phyloP scores from a whole-genome alignment of 2,797 vertebrate species.

The Poecilia gillii region DNA sequence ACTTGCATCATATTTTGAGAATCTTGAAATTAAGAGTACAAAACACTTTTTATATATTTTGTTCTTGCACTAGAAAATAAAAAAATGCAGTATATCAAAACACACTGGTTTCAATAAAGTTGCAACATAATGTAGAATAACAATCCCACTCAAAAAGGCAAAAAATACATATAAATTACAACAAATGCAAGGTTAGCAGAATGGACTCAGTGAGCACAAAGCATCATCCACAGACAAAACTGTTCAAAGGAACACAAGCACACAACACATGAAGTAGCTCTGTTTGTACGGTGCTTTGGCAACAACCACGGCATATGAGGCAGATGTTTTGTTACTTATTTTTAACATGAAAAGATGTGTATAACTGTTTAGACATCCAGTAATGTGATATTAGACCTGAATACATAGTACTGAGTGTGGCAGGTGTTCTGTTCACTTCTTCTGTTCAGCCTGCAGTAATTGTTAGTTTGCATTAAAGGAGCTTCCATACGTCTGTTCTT shows the following conservation, averaged over 20 bases:
- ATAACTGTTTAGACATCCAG: background rate
- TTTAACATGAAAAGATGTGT: background rate
- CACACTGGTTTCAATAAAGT: conserved; percentile 26
- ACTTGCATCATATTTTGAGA: background rate
- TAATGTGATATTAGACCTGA: conserved; percentile 12
- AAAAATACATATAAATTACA: conserved; percentile 26
- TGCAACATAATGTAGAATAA: conserved; percentile 30
- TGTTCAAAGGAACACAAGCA: conserved; percentile 47
- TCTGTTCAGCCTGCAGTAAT: conserved; percentile 18
- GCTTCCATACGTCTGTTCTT: conserved; percentile 26
- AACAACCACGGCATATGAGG: conserved; percentile 17
- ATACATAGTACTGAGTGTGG: background rate
- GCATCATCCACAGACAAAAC: conserved; percentile 52
- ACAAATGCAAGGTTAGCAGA: conserved; percentile 7
- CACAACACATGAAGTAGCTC: conserved; percentile 60
- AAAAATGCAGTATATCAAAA: conserved; percentile 28
- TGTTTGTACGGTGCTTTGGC: conserved; percentile 59
- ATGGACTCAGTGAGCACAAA: conserved; percentile 60
- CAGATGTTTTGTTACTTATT: conserved; percentile 19
- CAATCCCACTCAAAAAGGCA: conserved; percentile 41
- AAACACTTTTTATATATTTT: background rate
- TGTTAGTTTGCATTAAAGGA: conserved; percentile 18
- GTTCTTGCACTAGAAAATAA: background rate
- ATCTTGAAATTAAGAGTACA: background rate
- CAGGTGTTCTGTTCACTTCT: conserved; percentile 7